Evolutionary conservation across 2,888 invertebrate species (phyloP).

Genomic region (Aethes cnicana): DNA sequence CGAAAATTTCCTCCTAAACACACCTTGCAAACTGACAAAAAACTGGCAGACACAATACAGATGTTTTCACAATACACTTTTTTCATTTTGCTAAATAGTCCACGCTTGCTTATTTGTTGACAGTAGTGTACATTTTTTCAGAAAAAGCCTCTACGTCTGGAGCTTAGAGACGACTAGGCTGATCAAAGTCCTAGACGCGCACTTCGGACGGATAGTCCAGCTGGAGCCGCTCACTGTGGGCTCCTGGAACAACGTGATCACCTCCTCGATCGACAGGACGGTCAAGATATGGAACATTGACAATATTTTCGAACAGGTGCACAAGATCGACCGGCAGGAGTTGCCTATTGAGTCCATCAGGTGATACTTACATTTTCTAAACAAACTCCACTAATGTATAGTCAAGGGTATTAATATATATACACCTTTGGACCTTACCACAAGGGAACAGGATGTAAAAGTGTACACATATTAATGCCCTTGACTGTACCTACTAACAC

Average conservation of each 20-base stretch:
- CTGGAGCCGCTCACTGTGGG: slow-evolving; percentile 93
- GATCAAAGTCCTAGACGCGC: slow-evolving; percentile 96
- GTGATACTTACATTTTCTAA: slow-evolving; percentile 58
- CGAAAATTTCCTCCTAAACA: slow-evolving; percentile 4
- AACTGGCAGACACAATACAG: too few species aligned
- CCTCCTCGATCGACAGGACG: slow-evolving; percentile 97
- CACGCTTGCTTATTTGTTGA: too few species aligned
- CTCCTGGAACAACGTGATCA: slow-evolving; percentile 96
- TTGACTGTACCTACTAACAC: too few species aligned
- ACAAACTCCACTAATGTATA: too few species aligned
- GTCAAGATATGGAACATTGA: slow-evolving; percentile 99
- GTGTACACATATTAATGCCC: too few species aligned
- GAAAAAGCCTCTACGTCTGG: slow-evolving; percentile 98
- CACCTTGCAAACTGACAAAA: too few species aligned
- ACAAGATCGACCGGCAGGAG: slow-evolving; percentile 97
- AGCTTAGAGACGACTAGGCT: slow-evolving; percentile 90
- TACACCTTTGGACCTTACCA: too few species aligned
- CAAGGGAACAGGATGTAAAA: too few species aligned
- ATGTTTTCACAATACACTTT: too few species aligned
- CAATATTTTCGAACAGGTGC: slow-evolving; percentile 98
- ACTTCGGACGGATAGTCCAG: slow-evolving; percentile 97
- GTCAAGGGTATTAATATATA: not conserved
- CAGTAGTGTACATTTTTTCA: slow-evolving; percentile 56
- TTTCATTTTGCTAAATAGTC: too few species aligned
- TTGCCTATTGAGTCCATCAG: slow-evolving; percentile 96